Evolutionary conservation across 2,888 invertebrate genomes (phyloP), one percentile per base, ranked within the genome.

Genomic region (Drosophila histrio): DNA sequence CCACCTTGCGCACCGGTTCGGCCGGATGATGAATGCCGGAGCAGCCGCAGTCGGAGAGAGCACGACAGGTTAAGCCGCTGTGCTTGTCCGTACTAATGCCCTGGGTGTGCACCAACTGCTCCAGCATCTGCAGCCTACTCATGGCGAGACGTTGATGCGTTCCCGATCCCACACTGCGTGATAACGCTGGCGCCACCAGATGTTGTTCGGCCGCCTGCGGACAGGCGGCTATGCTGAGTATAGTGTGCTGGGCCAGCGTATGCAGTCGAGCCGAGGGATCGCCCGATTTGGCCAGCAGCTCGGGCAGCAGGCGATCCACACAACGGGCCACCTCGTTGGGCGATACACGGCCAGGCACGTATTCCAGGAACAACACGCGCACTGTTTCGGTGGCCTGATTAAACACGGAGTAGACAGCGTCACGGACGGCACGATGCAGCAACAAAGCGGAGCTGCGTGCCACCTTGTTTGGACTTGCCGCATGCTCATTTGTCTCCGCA

Each of bases 351-450:
- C 95, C 95, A 0, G 95, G 95, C n/a, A 97, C 95, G 89, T 96
- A 97, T 83, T 97, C 96, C 6, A 95, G 94, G 89, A 97, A 96
- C 88, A 97, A 94, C 71, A 96, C 94, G 62, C 96, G 92, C 15
- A 97, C 95, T 1, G 96, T 95, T 90, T 96, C 96, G 60, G 97
- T 96, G 0, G 97, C 96, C 76, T 95, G 94, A 89, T 95, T 96
- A 91, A 97, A 97, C 0, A 97, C 97, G 17, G 96, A 96, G 91
- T 96, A 97, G 13, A 97, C 97, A 89, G 97, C 97, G 90, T 97
- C 97, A 44, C 97, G 93, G 52, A 97, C 93, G 0, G 96, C 94
- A 57, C 97, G 93, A 90, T 97, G 97, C 30, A 97, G 91, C 19
- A 97, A 90, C 68, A 96, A 93, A 53, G 96, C 95, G 0, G 97